Base-by-base conservation (phyloP, 2,113 vertebrate species). In the Cynocephalus volans region DNA sequence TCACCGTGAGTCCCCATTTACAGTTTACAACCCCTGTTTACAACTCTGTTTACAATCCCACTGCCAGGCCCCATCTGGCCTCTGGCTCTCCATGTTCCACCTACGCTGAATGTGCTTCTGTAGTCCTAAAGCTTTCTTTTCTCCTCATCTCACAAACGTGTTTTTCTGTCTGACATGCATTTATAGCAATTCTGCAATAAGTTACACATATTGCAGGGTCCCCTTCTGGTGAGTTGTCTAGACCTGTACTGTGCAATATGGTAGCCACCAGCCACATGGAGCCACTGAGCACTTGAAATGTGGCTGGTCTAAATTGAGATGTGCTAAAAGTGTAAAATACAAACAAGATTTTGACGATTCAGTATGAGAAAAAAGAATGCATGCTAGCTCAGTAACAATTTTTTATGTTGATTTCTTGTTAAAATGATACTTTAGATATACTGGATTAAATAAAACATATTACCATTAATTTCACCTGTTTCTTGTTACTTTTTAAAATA, bases 371-470 rank as follows among this genome's bases (percentile, higher is more conserved):
- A 94, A 90, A 31, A 60, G 58, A 60, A 70, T 48, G 69, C 14
- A 45, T 64, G 52, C 36, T 54, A 67, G 65, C 69, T 84, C n/a
- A 31, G 70, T 69, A 72, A 84, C 18, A 15, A 58, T 13, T 69
- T 86, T 72, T 91, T 67, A 58, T 67, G 45, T 13, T 31, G 50
- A 62, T 65, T 96, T 95, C 17, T 80, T 54, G 28, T 67, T 77
- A 84, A 88, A 95, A 81, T 82, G 52, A 41, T 45, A 73, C 48
- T 95, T 82, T 73, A 3, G 56, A 84, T 73, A 52, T 50, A 54
- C 0, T 90, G 70, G 75, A 85, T 85, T 14, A 50, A 83, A 69
- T 69, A 89, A 79, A 88, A 77, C 60, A 33, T 19, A 58, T 33
- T 70, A 50, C 6, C 75, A 72, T 86, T 79, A 41, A 89, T 89